phyloP scores from a whole-genome alignment of 2,888 invertebrate genomes.

The Drosophila atripex region DNA sequence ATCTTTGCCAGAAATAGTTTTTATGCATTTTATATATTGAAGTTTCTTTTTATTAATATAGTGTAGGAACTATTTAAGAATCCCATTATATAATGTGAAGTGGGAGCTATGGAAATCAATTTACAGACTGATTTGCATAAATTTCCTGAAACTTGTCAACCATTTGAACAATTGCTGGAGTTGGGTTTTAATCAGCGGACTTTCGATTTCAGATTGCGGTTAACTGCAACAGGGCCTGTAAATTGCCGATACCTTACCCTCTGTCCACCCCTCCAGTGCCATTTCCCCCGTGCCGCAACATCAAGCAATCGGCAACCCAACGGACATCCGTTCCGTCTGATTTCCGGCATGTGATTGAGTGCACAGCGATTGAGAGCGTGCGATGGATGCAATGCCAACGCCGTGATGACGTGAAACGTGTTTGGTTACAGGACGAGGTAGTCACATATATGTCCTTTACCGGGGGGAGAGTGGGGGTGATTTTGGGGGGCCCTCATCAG shows the following conservation, averaged over 20 bases:
- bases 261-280: slow-evolving; percentile 12
- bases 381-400: slow-evolving; percentile 36
- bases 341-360: slow-evolving; percentile 79
- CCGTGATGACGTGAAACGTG: slow-evolving; percentile 41
- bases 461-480: background rate
- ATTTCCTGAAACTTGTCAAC: slow-evolving; percentile 65
- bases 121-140: slow-evolving; percentile 76
- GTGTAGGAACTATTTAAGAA: background rate
- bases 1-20: background rate
- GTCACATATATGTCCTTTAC: background rate
- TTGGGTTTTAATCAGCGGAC: slow-evolving; percentile 75
- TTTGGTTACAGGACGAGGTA: slow-evolving; percentile 4
- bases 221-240: slow-evolving; percentile 40
- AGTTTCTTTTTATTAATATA: background rate
- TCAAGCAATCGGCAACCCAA: slow-evolving; percentile 61
- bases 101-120: slow-evolving; percentile 33
- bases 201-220: slow-evolving; percentile 76
- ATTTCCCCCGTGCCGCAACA: slow-evolving; percentile 8
- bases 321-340: slow-evolving; percentile 77
- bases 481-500: slow-evolving; percentile 41
- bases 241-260: slow-evolving; percentile 8
- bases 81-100: background rate
- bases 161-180: slow-evolving; percentile 40
- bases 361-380: slow-evolving; percentile 51
- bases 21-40: background rate